These are phyloP conservation scores for Carlito syrichta DNA, from an alignment of 2,113 vertebrate species.

Conservation along the genomic window DNA sequence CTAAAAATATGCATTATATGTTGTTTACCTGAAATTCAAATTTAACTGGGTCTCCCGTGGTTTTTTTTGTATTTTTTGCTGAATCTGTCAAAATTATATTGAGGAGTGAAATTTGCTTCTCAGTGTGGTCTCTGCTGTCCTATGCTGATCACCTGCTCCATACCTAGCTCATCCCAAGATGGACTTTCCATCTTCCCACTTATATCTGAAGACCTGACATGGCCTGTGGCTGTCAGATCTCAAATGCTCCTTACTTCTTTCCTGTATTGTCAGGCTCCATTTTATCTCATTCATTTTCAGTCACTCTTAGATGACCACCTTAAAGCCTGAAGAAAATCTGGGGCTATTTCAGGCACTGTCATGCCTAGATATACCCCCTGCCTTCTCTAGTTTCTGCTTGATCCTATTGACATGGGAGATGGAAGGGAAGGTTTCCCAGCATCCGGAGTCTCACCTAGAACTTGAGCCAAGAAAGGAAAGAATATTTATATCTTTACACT, in stretches of 20 bases:
- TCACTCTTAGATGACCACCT: background rate
- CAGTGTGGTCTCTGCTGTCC: too few species aligned
- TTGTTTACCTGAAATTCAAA: background rate
- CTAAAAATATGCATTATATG: too few species aligned
- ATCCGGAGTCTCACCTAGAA: background rate
- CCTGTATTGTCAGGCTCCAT: background rate
- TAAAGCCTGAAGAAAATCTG: background rate
- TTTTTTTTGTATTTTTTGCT: background rate
- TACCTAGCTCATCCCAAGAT: background rate
- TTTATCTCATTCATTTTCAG: background rate
- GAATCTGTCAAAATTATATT: rapidly evolving
- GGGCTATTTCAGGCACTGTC: background rate
- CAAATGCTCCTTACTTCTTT: background rate
- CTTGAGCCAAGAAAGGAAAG: background rate
- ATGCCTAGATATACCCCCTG: rapidly evolving
- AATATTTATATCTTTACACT: too few species aligned
- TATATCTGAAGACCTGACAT: background rate
- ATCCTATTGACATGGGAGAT: background rate
- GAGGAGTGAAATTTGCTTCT: background rate
- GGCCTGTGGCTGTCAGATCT: rapidly evolving
- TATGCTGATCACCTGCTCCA: background rate
- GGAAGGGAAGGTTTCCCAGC: background rate
- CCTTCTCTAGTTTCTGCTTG: background rate
- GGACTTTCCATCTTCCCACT: background rate
- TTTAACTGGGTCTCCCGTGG: background rate